Evolutionary conservation across 2,888 invertebrate species (phyloP).

Genomic region (Electrophaes corylata): DNA sequence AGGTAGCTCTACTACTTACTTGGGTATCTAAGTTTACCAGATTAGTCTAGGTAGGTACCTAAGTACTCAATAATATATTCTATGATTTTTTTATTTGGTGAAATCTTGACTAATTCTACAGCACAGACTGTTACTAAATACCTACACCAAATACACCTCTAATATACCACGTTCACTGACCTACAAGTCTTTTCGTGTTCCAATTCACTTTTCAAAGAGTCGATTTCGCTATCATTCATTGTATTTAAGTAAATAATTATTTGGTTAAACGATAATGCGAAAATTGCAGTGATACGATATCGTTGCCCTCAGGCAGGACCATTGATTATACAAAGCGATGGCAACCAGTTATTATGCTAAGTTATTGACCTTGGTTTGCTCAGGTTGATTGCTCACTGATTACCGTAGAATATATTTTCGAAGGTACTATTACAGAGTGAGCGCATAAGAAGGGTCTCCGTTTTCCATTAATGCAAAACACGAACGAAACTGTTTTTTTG

Average conservation of each 20-base stretch:
- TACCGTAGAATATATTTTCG: not conserved
- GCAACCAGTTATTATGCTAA: constrained; percentile 39
- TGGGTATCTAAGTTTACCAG: no score
- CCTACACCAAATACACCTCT: constrained; percentile 3
- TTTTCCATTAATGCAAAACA: no score
- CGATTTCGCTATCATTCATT: constrained; percentile 78
- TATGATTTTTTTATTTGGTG: no score
- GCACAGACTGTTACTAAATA: not conserved
- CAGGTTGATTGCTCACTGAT: not conserved
- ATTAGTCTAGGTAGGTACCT: no score
- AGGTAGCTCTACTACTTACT: no score
- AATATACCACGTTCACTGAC: constrained; percentile 49
- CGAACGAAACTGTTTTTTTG: no score
- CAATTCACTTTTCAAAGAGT: constrained; percentile 72
- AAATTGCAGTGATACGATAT: constrained; percentile 27
- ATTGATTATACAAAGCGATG: constrained; percentile 51
- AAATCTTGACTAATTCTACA: no score
- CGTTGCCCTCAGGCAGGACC: constrained; percentile 88
- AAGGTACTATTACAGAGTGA: not conserved
- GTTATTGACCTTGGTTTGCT: constrained; percentile 24
- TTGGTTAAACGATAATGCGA: constrained; percentile 31
- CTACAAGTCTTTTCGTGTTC: constrained; percentile 78
- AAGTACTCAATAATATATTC: no score
- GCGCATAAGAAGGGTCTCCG: not conserved
- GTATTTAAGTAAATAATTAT: constrained; percentile 34